These are phyloP conservation scores for Lepetodrilus schrolli DNA, from an alignment of 2,888 invertebrate genomes.

Conservation along the genomic window DNA sequence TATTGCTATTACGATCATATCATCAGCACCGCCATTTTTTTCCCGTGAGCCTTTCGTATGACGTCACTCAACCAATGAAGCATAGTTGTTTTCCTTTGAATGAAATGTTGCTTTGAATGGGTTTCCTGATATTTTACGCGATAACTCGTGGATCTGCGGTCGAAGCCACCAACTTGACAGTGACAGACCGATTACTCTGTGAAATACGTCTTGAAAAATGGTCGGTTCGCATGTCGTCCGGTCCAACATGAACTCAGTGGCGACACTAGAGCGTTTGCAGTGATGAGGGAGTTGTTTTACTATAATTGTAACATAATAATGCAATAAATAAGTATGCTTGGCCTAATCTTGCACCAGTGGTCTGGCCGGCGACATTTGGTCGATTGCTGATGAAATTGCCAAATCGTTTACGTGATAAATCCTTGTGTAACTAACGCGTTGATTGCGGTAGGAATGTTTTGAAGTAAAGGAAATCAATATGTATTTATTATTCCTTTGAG, in stretches of 20 bases:
- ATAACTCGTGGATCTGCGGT: not conserved
- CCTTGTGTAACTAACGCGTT: no score
- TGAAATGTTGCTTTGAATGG: not conserved
- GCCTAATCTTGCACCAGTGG: no score
- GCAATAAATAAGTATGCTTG: no score
- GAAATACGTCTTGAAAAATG: conserved; percentile 10
- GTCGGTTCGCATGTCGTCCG: not conserved
- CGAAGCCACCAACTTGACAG: not conserved
- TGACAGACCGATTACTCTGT: conserved; percentile 17
- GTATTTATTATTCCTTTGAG: no score
- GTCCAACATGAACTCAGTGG: not conserved
- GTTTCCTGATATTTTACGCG: conserved; percentile 18
- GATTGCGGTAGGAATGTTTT: no score
- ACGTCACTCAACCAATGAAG: conserved; percentile 1
- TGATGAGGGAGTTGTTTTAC: no score
- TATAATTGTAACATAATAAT: no score
- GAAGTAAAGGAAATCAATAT: no score
- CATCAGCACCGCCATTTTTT: not conserved
- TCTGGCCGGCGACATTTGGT: no score
- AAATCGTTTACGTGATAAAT: no score
- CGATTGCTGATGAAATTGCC: no score
- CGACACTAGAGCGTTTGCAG: not conserved
- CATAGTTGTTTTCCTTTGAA: conserved; percentile 1
- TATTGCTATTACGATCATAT: not conserved
- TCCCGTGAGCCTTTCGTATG: not conserved